Evolutionary conservation across 2,113 vertebrate genomes (phyloP).

Genomic region (Urocolius indicus): DNA sequence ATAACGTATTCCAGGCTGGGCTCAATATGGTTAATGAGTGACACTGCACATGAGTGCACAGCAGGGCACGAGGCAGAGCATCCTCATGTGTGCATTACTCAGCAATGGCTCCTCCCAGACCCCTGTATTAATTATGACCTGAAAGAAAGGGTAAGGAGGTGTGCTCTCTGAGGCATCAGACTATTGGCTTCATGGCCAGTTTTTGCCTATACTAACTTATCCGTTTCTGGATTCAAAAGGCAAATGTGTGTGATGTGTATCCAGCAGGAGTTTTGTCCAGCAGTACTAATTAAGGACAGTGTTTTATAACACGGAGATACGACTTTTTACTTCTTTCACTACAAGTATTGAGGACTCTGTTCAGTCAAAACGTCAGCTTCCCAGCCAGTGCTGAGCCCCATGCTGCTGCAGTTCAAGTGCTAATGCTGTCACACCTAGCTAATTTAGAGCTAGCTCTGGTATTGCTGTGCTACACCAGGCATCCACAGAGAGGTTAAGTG

Average conservation of each 20-base stretch:
- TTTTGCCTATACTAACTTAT: not conserved
- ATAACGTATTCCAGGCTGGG: not conserved
- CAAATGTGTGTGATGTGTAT: not conserved
- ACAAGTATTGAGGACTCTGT: not conserved
- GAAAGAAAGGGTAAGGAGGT: not conserved
- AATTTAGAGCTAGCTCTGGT: not conserved
- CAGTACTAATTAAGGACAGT: not conserved
- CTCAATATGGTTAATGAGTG: not conserved
- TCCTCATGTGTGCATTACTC: not conserved
- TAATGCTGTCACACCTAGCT: not conserved
- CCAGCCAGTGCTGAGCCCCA: not conserved
- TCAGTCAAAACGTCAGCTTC: not conserved
- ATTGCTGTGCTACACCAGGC: not conserved
- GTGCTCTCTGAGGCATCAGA: not conserved
- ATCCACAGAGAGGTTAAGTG: not conserved
- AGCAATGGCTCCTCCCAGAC: not conserved
- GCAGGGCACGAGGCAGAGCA: not conserved
- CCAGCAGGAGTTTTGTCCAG: not conserved
- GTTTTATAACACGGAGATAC: not conserved
- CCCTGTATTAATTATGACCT: not conserved
- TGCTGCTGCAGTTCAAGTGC: not conserved
- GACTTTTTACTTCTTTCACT: not conserved
- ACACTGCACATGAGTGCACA: accelerated
- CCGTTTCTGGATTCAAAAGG: not conserved
- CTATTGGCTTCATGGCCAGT: not conserved